A percentile compares a stretch with the other conserved stretches of the same genome.
phyloP scores from a whole-genome alignment of 1,140 invertebrate genomes.

The Bathynomus jamesi region DNA sequence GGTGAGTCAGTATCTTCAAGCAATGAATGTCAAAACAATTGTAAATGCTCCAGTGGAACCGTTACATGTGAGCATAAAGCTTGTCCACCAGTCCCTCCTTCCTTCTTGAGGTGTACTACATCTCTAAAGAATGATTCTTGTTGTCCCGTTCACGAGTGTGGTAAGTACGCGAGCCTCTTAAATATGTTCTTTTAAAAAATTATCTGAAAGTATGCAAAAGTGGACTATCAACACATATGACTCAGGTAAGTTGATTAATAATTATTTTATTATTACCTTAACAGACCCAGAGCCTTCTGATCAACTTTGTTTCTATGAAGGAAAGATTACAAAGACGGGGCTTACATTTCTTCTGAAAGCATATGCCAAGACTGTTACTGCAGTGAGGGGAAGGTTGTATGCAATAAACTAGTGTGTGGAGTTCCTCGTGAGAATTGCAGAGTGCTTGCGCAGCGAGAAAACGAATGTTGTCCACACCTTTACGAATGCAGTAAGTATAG shows the following conservation, averaged over 20 bases:
- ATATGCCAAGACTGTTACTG: conserved; percentile 42
- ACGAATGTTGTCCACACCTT: conserved; percentile 20
- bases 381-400: conserved; percentile 41
- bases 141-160: conserved; percentile 68
- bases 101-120: conserved; percentile 60
- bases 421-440: conserved; percentile 29
- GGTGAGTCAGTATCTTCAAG: conserved; percentile 56
- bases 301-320: not conserved
- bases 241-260: too few species aligned
- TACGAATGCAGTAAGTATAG: conserved; percentile 35
- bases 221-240: too few species aligned
- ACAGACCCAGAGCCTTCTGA: not conserved
- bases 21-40: conserved; percentile 63
- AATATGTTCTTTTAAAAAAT: too few species aligned
- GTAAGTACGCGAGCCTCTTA: too few species aligned
- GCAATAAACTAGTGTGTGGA: conserved; percentile 41
- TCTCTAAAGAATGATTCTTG: conserved; percentile 53
- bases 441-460: not conserved
- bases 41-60: conserved; percentile 73
- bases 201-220: too few species aligned
- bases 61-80: conserved; percentile 66
- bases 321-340: conserved; percentile 38
- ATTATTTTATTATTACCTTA: too few species aligned
- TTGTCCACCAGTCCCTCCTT: conserved; percentile 57
- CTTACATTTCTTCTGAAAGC: conserved; percentile 38